Percentiles rank a stretch among this genome's conserved stretches.
These are phyloP conservation scores for Diabrotica undecimpunctata DNA, from an alignment of 1,140 invertebrate species.

Conservation along the genomic window DNA sequence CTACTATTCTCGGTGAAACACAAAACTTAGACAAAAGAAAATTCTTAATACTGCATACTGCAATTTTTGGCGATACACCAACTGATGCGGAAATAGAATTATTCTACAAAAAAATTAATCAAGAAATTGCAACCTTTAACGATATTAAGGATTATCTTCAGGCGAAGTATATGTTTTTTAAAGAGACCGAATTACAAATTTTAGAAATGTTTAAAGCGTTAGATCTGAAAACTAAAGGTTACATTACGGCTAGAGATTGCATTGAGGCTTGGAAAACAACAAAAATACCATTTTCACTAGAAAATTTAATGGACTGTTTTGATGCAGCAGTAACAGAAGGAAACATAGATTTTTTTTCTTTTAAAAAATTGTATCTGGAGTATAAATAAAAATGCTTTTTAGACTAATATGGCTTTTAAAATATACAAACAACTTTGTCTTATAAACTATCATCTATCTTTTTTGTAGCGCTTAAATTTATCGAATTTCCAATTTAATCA, in stretches of 20 bases:
- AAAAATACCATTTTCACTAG: slow-evolving; percentile 7
- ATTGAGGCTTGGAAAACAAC: slow-evolving; percentile 3
- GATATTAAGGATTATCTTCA: slow-evolving; percentile 5
- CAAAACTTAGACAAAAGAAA: slow-evolving; percentile 2
- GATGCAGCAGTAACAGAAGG: neutral
- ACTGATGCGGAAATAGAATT: slow-evolving; percentile 7
- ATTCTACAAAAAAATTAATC: slow-evolving; percentile 8
- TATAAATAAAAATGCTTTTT: slow-evolving; percentile 12
- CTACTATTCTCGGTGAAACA: too few relatives aligned
- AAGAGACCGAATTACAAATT: slow-evolving; percentile 13
- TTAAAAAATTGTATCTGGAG: slow-evolving; percentile 13
- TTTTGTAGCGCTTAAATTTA: too few relatives aligned
- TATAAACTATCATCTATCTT: too few relatives aligned
- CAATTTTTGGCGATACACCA: slow-evolving; percentile 14
- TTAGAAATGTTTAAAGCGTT: slow-evolving; percentile 12
- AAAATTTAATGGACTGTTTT: slow-evolving; percentile 17
- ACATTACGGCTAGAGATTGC: slow-evolving; percentile 10
- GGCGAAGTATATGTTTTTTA: slow-evolving; percentile 5
- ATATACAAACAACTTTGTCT: too few relatives aligned
- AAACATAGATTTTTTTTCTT: slow-evolving; percentile 15
- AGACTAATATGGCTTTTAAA: neutral
- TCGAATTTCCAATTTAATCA: too few relatives aligned
- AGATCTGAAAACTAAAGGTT: slow-evolving; percentile 9
- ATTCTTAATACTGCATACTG: slow-evolving; percentile 11
- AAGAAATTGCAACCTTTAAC: neutral